Base-by-base conservation (phyloP, 2,113 vertebrate genomes). In the Turnix velox region DNA sequence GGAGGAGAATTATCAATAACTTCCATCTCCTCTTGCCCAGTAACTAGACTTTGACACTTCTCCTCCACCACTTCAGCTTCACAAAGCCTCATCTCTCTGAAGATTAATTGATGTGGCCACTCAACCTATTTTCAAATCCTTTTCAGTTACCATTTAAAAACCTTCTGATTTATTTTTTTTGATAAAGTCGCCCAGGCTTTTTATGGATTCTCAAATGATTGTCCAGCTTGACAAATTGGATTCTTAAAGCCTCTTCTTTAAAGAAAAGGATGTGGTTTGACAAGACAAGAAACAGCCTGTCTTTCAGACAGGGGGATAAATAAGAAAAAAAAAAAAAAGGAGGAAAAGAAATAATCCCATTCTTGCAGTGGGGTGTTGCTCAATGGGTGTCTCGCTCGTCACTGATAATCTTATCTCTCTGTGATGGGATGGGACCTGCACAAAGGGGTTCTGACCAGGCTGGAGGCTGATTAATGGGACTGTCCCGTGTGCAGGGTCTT, bases 381-480 rank as follows among this genome's bases (percentile, higher is more conserved):
- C 97, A 97, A 97, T 97, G 97, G 95, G 97, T 97, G 97, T 98
- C 97, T 92, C 73, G 65, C 97, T 98, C 97, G 96, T 98, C 98
- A 97, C 97, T 97, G 98, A 98, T 98, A 98, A 98, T 98, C 98
- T 98, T 98, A 98, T 98, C 98, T 97, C 91, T 62, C 96, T 81
- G 93, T 98, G 98, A 98, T 98, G 98, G 98, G 98, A 98, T 98
- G 96, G 95, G 96, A 97, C 96, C 95, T 69, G 95, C 97, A 98
- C 98, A 98, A 98, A 98, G 96, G 97, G 96, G 97, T 97, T 94
- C 92, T 1, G 96, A 90, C 96, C 83, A 31, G 94, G 95, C 97
- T 97, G 97, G 54, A 96, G 97, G 96, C 98, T 98, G 98, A 98
- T 98, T 97, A 98, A 98, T 98, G 87, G 98, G 88, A 98, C 95